Base-by-base conservation (phyloP, 2,113 vertebrate species). In the Hemiscyllium ocellatum region DNA sequence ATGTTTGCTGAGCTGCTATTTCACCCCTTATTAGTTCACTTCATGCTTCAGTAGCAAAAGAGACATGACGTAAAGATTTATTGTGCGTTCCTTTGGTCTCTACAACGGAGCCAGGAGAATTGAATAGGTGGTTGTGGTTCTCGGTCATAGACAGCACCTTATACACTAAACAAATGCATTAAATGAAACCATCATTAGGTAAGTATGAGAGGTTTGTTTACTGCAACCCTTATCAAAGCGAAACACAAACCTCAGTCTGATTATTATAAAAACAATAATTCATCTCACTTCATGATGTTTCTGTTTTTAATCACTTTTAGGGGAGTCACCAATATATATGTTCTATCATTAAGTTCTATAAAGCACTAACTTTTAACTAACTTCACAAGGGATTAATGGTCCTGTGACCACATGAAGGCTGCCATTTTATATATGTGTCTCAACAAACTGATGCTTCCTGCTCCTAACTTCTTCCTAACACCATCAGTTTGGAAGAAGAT, bases 11-110 rank as follows among this genome's bases (percentile, higher is more conserved):
- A 94, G 97, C 97, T 97, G 96, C 96, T 96, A 96, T 97, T 97
- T 97, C 96, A 96, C 96, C 97, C 97, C 97, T 97, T 97, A 97
- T 96, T 97, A 97, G 97, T 96, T 97, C 96, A 97, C 97, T 97
- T 97, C 98, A 97, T 97, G 97, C 97, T 96, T 97, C 97, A 96
- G 95, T 89, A 97, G 97, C 96, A 97, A 97, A 96, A 97, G 96
- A 97, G 96, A 97, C 96, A 96, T 97, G 96, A 97, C 96, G 96
- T 96, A 96, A 72, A 29, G 24, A 95, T 95, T 95, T 95, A 95
- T 33, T 95, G 69, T 17, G 26, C 42, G 1, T 95, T 95, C 68
- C 69, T 95, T 95, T 95, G 94, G 68, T 95, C 69, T 95, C 69
- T 72, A 50, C 69, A 95, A 47, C 17, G 68, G 69, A 95, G 24